These are phyloP conservation scores for Nephrotoma flavescens DNA, from an alignment of 2,888 invertebrate species.

Conservation along the genomic window DNA sequence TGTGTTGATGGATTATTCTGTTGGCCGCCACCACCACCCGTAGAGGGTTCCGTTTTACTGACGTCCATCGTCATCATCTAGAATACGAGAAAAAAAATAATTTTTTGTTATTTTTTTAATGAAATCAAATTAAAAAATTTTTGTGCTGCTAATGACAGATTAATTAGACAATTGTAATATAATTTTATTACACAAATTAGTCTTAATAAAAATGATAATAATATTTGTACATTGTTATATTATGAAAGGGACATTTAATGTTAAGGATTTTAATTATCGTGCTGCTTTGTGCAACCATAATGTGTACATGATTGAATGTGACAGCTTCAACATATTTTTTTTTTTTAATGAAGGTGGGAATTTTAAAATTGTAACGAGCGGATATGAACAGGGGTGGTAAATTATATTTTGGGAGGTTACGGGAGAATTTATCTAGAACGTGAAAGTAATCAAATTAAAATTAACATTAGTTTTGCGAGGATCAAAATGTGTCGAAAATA, in stretches of 20 bases:
- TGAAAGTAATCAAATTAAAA: too few species aligned
- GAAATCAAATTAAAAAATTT: not conserved
- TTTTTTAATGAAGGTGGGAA: not conserved
- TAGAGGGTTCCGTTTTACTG: conserved; percentile 53
- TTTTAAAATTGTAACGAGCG: not conserved
- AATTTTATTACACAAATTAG: not conserved
- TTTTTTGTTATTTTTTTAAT: not conserved
- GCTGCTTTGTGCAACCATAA: not conserved
- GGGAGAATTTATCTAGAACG: too few species aligned
- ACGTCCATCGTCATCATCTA: conserved; percentile 78
- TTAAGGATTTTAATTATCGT: not conserved
- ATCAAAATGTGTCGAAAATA: too few species aligned
- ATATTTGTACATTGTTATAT: not conserved
- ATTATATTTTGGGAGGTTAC: too few species aligned
- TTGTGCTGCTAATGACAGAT: not conserved
- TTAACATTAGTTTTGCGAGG: too few species aligned
- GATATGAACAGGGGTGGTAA: too few species aligned
- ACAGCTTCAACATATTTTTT: not conserved
- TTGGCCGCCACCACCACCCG: conserved; percentile 32
- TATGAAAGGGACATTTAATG: not conserved
- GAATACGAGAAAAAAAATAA: conserved; percentile 7
- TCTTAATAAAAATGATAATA: not conserved
- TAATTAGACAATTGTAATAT: not conserved
- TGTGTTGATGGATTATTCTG: conserved; percentile 25
- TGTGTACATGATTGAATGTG: not conserved